Evolutionary conservation across 2,797 vertebrate genomes (phyloP).

Genomic region (Rhinophrynus dorsalis): DNA sequence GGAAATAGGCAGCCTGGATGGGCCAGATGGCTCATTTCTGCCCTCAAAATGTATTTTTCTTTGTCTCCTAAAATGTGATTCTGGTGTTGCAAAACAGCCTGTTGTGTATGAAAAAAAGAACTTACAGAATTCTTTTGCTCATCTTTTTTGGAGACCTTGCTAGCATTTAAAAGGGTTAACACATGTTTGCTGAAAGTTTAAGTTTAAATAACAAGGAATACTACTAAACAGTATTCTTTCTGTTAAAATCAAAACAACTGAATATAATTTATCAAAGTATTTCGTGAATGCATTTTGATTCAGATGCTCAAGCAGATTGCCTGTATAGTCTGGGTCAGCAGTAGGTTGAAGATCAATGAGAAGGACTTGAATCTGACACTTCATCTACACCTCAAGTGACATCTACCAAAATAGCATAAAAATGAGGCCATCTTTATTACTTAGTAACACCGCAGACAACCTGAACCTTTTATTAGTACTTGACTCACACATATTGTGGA

Average conservation of each 20-base stretch:
- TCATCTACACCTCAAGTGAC: constrained; percentile 9
- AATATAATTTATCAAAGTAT: not conserved
- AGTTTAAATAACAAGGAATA: not conserved
- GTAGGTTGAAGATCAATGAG: constrained; percentile 16
- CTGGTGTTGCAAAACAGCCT: no score
- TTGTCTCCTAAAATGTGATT: no score
- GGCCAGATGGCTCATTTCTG: no score
- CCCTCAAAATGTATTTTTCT: no score
- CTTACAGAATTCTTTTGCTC: no score
- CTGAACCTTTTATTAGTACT: constrained; percentile 11
- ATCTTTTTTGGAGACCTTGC: no score
- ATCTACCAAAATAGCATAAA: not conserved
- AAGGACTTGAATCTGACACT: constrained; percentile 1
- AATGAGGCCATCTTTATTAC: constrained; percentile 13
- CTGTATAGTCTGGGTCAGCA: not conserved
- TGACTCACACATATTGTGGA: constrained; percentile 7
- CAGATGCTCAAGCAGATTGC: constrained; percentile 1
- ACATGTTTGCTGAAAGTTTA: not conserved
- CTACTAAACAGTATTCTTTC: not conserved
- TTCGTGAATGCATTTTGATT: constrained; percentile 1
- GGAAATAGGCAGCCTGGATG: no score
- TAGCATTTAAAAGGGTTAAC: no score
- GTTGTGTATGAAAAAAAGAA: no score
- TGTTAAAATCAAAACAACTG: not conserved
- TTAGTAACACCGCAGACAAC: constrained; percentile 1